A percentile compares a stretch with the other conserved stretches of the same genome.
These are phyloP conservation scores for Sarcophaga rosellei DNA, from an alignment of 2,888 invertebrate genomes.

Conservation along the genomic window DNA sequence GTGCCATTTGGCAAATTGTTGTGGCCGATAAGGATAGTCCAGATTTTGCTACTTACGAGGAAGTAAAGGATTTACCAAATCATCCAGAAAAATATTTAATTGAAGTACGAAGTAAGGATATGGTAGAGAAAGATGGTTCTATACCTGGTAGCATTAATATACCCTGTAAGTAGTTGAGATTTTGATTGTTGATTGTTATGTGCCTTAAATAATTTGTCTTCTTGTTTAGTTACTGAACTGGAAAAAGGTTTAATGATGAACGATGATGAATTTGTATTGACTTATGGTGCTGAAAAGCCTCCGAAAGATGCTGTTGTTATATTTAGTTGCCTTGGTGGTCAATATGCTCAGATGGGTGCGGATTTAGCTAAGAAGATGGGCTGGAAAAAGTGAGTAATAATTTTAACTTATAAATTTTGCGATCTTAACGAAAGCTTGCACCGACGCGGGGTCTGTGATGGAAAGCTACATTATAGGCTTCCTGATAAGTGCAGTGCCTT, in stretches of 20 bases:
- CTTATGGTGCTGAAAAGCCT: slow-evolving; percentile 83
- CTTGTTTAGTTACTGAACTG: slow-evolving; percentile 64
- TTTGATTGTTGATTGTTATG: background rate
- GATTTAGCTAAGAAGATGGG: slow-evolving; percentile 78
- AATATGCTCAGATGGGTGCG: slow-evolving; percentile 81
- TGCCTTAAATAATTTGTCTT: background rate
- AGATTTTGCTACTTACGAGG: slow-evolving; percentile 76
- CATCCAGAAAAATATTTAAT: slow-evolving; percentile 83
- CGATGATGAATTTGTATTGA: slow-evolving; percentile 75
- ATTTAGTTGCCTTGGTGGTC: slow-evolving; percentile 86
- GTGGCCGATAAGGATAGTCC: slow-evolving; percentile 12
- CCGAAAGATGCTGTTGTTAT: slow-evolving; percentile 83
- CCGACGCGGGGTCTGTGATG: too few relatives aligned
- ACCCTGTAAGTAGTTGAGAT: slow-evolving; percentile 84
- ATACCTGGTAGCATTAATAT: slow-evolving; percentile 88
- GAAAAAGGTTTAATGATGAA: slow-evolving; percentile 68
- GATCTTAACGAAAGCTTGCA: background rate
- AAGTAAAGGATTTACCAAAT: slow-evolving; percentile 81
- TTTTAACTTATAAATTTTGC: background rate
- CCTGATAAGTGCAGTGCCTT: too few relatives aligned
- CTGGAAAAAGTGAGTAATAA: slow-evolving; percentile 69
- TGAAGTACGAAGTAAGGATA: slow-evolving; percentile 88
- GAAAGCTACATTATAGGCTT: too few relatives aligned
- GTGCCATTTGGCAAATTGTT: slow-evolving; percentile 21
- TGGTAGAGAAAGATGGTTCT: slow-evolving; percentile 86